These are phyloP conservation scores for Drosophila affinis DNA, from an alignment of 2,888 invertebrate species.

Conservation along the genomic window DNA sequence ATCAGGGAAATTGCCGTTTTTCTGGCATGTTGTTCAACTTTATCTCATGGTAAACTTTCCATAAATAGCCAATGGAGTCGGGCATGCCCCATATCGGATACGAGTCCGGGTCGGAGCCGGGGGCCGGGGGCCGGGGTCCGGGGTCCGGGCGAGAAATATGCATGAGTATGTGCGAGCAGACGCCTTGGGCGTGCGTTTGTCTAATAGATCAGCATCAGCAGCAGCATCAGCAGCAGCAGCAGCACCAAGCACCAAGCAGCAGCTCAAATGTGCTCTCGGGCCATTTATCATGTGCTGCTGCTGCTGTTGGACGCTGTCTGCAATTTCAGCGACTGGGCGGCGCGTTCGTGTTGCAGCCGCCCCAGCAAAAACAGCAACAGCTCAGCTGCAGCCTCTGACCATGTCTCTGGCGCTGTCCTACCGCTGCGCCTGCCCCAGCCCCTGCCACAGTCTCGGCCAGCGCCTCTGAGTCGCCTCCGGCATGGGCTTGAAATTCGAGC, in stretches of 20 bases:
- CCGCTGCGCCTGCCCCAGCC: neutral
- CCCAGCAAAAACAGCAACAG: slow-evolving; percentile 41
- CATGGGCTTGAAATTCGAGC: slow-evolving; percentile 69
- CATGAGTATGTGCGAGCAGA: slow-evolving; percentile 44
- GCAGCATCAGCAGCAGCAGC: slow-evolving; percentile 23
- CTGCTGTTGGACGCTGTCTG: slow-evolving; percentile 62
- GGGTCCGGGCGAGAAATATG: slow-evolving; percentile 9
- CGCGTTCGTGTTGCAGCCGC: slow-evolving; percentile 60
- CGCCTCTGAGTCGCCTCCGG: slow-evolving; percentile 11
- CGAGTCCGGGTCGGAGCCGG: neutral
- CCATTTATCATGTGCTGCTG: slow-evolving; percentile 71
- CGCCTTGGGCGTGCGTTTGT: slow-evolving; percentile 74
- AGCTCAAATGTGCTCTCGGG: slow-evolving; percentile 73
- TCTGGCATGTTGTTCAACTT: slow-evolving; percentile 56
- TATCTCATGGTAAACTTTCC: slow-evolving; percentile 70
- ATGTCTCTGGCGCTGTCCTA: slow-evolving; percentile 7
- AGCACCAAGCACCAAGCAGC: slow-evolving; percentile 36
- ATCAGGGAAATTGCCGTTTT: slow-evolving; percentile 66
- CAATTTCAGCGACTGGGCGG: slow-evolving; percentile 69
- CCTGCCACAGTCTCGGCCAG: slow-evolving; percentile 25
- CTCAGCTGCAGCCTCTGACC: slow-evolving; percentile 17
- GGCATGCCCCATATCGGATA: slow-evolving; percentile 5
- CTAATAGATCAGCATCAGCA: slow-evolving; percentile 72
- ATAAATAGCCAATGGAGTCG: slow-evolving; percentile 60
- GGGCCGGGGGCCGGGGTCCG: neutral